Conservation (phyloP, 2,113 vertebrate species). For the Paralichthys olivaceus region DNA sequence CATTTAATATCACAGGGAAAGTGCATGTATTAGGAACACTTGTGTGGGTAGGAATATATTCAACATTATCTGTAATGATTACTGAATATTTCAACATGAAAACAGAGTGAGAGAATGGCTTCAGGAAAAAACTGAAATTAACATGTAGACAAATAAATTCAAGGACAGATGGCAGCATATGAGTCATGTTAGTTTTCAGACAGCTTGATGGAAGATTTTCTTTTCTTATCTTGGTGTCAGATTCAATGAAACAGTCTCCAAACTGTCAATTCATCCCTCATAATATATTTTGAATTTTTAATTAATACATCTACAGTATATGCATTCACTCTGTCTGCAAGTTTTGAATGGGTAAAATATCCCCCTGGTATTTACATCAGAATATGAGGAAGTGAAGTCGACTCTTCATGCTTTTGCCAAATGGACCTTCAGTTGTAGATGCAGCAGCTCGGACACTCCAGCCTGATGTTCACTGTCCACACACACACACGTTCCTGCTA, state of each 20-base stretch:
- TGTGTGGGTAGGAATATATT: not conserved
- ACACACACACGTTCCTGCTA: slow-evolving; percentile 13
- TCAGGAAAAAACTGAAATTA: not conserved
- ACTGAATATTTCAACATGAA: not conserved
- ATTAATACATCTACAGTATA: not conserved
- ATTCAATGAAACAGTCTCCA: not conserved
- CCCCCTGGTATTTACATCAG: slow-evolving; percentile 34
- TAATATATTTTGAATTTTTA: slow-evolving; percentile 23
- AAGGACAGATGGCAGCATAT: not conserved
- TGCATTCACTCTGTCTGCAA: slow-evolving; percentile 12
- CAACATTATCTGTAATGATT: not conserved
- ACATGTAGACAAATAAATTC: not conserved
- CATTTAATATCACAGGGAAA: not conserved
- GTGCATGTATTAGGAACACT: slow-evolving; percentile 7
- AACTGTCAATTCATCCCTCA: slow-evolving; percentile 25
- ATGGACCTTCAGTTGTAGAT: slow-evolving; percentile 47
- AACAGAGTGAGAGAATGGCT: not conserved
- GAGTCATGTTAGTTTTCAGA: not conserved
- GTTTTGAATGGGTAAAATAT: slow-evolving; percentile 37
- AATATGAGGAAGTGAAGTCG: slow-evolving; percentile 42
- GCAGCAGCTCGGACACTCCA: slow-evolving; percentile 29
- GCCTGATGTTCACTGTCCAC: slow-evolving; percentile 26
- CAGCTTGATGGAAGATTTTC: not conserved
- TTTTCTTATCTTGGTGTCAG: not conserved
- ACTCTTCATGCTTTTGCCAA: slow-evolving; percentile 47